These are phyloP conservation scores for Acromyrmex echinatior DNA, from an alignment of 1,140 invertebrate species.

Conservation along the genomic window DNA sequence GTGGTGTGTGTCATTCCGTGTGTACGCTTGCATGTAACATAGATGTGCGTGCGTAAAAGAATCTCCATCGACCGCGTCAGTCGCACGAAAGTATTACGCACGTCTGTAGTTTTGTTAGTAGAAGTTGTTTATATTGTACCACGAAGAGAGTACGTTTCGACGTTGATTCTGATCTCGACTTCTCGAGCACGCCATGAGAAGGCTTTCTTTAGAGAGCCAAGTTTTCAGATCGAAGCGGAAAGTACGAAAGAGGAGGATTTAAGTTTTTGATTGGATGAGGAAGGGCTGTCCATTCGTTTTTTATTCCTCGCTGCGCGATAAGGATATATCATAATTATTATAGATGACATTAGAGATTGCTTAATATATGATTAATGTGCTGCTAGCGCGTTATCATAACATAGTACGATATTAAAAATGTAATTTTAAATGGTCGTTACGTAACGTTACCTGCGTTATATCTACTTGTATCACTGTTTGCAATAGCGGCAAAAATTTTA, in stretches of 20 bases:
- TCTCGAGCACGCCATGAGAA: conserved; percentile 35
- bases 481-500: background rate
- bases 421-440: conserved; percentile 10
- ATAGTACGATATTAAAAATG: conserved; percentile 2
- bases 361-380: background rate
- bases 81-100: conserved; percentile 7
- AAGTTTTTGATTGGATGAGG: conserved; percentile 25
- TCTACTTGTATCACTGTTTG: background rate
- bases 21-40: background rate
- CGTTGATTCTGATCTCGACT: conserved; percentile 44
- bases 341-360: conserved; percentile 2
- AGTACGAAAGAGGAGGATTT: conserved; percentile 55
- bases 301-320: background rate
- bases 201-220: conserved; percentile 29
- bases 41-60: conserved; percentile 34
- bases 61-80: conserved; percentile 15
- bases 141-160: conserved; percentile 37
- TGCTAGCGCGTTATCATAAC: conserved; percentile 19
- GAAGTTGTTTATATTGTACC: conserved; percentile 24
- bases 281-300: background rate
- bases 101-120: background rate
- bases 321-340: background rate
- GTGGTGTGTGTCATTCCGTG: background rate
- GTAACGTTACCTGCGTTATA: background rate
- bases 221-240: conserved; percentile 52